Base-by-base conservation (phyloP, 2,797 vertebrate species). In the Halcyon smyrnensis region DNA sequence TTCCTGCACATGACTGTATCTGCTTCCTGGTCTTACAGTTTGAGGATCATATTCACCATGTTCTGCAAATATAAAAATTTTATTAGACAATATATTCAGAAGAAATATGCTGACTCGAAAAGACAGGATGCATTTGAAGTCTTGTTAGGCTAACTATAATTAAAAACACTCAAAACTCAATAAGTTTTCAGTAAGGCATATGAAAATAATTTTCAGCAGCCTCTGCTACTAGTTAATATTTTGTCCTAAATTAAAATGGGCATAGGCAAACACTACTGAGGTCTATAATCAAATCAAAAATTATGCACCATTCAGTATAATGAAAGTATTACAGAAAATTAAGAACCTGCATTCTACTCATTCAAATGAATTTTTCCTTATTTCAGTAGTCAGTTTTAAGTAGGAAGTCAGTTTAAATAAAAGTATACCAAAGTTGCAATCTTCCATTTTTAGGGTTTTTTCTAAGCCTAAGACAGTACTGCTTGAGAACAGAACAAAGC, bases 1-100 rank as follows among this genome's bases (percentile, higher is more conserved):
- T 98, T 99, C 99, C 98, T 99, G 99, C 73, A 99, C 99, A 45
- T 99, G 99, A 96, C 99, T 99, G 77, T 99, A 99, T 96, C 99
- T 99, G 96, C 99, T 99, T 89, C 99, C 99, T 53, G 99, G 98
- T 95, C 99, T 98, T 91, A 99, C 99, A 46, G 99, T 99, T 97
- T 99, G 99, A 71, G 99, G 99, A 98, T 99, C 99, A 97, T 99
- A 99, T 95, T 99, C 99, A 68, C 99, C 98, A 96, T 99, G 99
- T 94, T 99, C 99, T 98, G 98, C 24, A 98, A 97, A 93, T 53
- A 73, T 53, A 94, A 69, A 15, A 94, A 27, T 24, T 63, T 60
- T 14, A 74, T 71, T 76, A 87, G 54, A 82, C 68, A 81, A 79
- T 67, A 39, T 19, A 41, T 3, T 41, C 74, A 78, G 50, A 63